A percentile compares a stretch with the other conserved stretches of the same genome.
These are phyloP conservation scores for Prinia subflava DNA, from an alignment of 2,113 vertebrate genomes.

Conservation along the genomic window DNA sequence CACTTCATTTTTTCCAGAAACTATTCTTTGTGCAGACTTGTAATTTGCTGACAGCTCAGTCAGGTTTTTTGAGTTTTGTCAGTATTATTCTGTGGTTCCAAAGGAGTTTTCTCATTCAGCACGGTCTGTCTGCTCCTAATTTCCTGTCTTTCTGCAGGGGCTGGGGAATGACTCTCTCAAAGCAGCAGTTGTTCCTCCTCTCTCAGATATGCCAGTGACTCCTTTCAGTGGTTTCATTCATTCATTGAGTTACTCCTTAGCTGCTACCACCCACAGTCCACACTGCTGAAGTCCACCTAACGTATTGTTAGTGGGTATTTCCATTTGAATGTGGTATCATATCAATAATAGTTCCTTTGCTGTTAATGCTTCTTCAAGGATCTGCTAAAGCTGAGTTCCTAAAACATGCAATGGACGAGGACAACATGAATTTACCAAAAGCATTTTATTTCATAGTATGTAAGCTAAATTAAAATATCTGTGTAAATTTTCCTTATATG, in stretches of 20 bases:
- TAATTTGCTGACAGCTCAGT: not conserved
- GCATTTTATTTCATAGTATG: accelerated
- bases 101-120: not conserved
- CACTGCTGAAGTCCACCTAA: not conserved
- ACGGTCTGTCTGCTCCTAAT: not conserved
- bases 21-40: not conserved
- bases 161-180: not conserved
- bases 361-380: not conserved
- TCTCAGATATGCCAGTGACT: not conserved
- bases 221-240: not conserved
- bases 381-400: not conserved
- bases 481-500: not conserved
- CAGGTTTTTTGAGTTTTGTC: not conserved
- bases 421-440: not conserved
- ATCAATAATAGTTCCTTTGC: not conserved
- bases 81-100: not conserved
- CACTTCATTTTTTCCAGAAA: not conserved
- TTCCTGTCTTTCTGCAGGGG: not conserved
- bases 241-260: not conserved
- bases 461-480: not conserved
- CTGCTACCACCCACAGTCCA: not conserved
- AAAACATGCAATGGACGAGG: not conserved
- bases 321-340: not conserved
- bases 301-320: not conserved
- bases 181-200: not conserved